phyloP scores from a whole-genome alignment of 2,888 invertebrate species.

The Dynastes hyllus region DNA sequence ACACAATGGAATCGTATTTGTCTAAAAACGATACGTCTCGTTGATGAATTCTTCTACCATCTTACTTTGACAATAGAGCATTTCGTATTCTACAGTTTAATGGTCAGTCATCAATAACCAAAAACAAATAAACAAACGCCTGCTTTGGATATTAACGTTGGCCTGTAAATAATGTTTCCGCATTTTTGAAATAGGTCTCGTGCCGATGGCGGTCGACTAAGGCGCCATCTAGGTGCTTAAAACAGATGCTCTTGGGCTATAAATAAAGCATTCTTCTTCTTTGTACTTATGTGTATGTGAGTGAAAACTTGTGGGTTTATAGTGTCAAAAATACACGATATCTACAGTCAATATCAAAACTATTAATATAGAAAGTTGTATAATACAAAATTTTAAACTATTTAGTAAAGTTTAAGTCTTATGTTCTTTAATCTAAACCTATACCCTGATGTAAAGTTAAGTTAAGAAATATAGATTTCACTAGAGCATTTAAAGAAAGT shows the following conservation, averaged over 20 bases:
- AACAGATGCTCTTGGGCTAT: conserved; percentile 10
- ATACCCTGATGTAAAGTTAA: too few species aligned
- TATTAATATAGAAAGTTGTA: too few species aligned
- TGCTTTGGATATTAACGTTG: conserved; percentile 32
- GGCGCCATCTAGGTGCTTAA: conserved; percentile 31
- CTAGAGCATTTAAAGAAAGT: too few species aligned
- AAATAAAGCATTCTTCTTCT: conserved; percentile 27
- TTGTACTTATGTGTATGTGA: conserved; percentile 22
- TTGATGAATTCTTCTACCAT: neutral
- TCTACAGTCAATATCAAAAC: neutral
- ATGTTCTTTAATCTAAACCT: too few species aligned
- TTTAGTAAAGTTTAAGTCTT: too few species aligned
- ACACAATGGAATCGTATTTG: too few species aligned
- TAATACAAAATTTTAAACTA: too few species aligned
- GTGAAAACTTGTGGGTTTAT: neutral
- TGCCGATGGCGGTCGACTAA: neutral
- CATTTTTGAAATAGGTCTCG: conserved; percentile 37
- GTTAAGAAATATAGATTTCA: too few species aligned
- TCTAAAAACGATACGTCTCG: neutral
- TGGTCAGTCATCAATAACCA: conserved; percentile 7
- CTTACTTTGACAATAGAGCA: neutral
- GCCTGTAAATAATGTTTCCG: conserved; percentile 34
- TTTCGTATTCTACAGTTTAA: neutral
- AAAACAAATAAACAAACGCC: conserved; percentile 27
- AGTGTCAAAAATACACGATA: neutral